Evolutionary conservation across 2,888 invertebrate species (phyloP).

Genomic region (Melikaiella ostensackeni): DNA sequence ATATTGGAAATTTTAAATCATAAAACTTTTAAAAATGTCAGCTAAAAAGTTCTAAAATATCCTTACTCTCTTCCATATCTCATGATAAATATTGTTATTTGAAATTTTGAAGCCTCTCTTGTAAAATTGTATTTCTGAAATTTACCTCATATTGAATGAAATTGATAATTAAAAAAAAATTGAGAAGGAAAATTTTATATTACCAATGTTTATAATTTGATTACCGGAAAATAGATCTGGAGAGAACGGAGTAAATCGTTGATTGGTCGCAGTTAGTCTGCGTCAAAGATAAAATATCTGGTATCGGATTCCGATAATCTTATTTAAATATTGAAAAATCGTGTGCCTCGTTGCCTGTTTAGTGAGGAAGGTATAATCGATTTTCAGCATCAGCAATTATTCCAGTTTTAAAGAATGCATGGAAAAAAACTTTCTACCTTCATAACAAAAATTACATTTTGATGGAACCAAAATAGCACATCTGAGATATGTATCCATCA

Average conservation of each 20-base stretch:
- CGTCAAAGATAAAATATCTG: not conserved
- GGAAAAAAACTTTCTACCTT: too few relatives aligned
- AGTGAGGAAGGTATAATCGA: conserved; percentile 17
- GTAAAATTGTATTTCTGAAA: too few relatives aligned
- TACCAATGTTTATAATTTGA: too few relatives aligned
- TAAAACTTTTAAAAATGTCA: too few relatives aligned
- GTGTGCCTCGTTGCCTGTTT: not conserved
- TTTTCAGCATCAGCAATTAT: conserved; percentile 17
- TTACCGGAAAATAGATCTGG: not conserved
- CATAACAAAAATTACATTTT: conserved; percentile 16
- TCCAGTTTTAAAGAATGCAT: not conserved
- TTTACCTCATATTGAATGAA: too few relatives aligned
- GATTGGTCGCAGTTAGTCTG: conserved; percentile 5
- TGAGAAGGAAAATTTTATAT: too few relatives aligned
- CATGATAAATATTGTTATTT: too few relatives aligned
- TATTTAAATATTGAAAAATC: conserved; percentile 29
- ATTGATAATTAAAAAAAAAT: too few relatives aligned
- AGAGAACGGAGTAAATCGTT: not conserved
- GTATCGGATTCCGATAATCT: conserved; percentile 30
- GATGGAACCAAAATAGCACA: not conserved
- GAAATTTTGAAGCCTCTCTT: too few relatives aligned
- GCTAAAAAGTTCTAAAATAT: too few relatives aligned
- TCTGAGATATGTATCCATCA: conserved; percentile 19
- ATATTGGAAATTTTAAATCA: too few relatives aligned
- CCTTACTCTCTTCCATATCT: too few relatives aligned